Evolutionary conservation across 2,113 vertebrate genomes (phyloP).

Genomic region (Colinus virginianus): DNA sequence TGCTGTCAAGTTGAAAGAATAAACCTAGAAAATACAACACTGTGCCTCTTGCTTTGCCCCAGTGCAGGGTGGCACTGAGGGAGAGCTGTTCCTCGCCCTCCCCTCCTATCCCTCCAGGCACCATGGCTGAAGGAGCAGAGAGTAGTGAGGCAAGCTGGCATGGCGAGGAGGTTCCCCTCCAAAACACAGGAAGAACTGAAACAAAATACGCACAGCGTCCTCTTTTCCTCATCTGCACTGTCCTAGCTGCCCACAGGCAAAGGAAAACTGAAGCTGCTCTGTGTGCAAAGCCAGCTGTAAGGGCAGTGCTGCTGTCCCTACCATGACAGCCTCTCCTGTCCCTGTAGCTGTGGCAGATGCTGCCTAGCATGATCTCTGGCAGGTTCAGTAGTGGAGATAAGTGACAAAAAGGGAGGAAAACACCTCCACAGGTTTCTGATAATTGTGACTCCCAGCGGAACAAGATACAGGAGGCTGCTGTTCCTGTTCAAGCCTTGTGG

Average conservation of each 20-base stretch:
- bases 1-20: background rate
- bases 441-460: background rate
- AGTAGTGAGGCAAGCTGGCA: accelerated
- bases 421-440: background rate
- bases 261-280: background rate
- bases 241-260: accelerated
- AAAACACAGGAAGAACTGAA: background rate
- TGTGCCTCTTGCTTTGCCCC: background rate
- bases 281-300: background rate
- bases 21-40: background rate
- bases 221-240: background rate
- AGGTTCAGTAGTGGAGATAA: background rate
- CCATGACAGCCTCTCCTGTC: background rate
- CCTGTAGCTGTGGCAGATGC: background rate
- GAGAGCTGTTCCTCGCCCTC: background rate
- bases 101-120: background rate
- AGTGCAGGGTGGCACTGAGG: background rate
- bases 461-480: background rate
- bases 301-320: background rate
- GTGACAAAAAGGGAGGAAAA: background rate
- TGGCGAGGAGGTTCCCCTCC: background rate
- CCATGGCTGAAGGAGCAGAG: background rate
- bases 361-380: background rate
- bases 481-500: background rate
- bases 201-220: background rate